phyloP scores from a whole-genome alignment of 30 jellyfish, hydroid and myxozoan species.

The Cassiopea andromeda region DNA sequence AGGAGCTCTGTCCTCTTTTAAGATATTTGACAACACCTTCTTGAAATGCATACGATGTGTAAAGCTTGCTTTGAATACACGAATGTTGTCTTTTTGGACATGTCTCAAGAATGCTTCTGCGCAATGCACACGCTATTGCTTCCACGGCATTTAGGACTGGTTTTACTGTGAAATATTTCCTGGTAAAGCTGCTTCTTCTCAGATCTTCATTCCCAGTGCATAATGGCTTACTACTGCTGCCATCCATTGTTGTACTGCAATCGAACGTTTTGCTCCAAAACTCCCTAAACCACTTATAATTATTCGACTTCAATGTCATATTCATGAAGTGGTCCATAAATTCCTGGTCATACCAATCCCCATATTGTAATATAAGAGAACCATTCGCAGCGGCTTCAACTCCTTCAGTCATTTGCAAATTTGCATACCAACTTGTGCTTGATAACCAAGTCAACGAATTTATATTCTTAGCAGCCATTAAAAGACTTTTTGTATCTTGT shows the following conservation, averaged over 20 bases:
- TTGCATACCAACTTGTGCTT: slow-evolving; percentile 55
- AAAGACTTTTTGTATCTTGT: slow-evolving; percentile 67
- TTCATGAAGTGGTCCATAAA: slow-evolving; percentile 41
- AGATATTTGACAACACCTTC: slow-evolving; percentile 11
- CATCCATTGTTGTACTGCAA: slow-evolving; percentile 33
- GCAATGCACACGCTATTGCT: slow-evolving; percentile 64
- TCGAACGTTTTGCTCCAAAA: slow-evolving; percentile 80
- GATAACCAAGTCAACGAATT: slow-evolving; percentile 53
- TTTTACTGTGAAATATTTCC: slow-evolving; percentile 40
- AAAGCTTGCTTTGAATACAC: neutral
- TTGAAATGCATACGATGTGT: slow-evolving; percentile 7
- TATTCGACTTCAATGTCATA: slow-evolving; percentile 42
- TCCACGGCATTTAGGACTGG: slow-evolving; percentile 74
- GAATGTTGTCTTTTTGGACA: slow-evolving; percentile 12
- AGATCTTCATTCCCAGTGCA: slow-evolving; percentile 71
- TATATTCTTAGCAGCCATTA: slow-evolving; percentile 48
- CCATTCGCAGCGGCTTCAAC: slow-evolving; percentile 66
- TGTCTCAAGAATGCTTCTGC: slow-evolving; percentile 7
- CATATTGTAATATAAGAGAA: slow-evolving; percentile 55
- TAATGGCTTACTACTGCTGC: neutral
- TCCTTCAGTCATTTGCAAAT: slow-evolving; percentile 21
- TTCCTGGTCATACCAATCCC: slow-evolving; percentile 1
- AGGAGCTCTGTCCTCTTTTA: slow-evolving; percentile 17
- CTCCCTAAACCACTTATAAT: slow-evolving; percentile 61
- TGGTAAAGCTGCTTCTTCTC: neutral